Evolutionary conservation across 2,113 vertebrate species (phyloP).

Genomic region (Phoxinus phoxinus): DNA sequence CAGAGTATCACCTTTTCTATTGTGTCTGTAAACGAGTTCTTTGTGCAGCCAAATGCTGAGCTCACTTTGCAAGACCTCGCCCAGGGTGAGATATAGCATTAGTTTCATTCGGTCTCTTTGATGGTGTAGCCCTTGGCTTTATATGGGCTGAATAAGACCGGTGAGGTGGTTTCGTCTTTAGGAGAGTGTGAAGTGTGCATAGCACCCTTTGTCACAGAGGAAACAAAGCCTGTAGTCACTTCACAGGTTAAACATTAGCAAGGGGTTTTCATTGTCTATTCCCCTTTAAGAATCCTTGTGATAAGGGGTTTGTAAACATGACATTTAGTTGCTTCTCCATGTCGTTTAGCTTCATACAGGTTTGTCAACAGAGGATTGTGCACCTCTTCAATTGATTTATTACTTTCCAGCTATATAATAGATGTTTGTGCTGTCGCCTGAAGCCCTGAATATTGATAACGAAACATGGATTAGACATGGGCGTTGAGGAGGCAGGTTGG

Average conservation of each 20-base stretch:
- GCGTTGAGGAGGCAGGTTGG: not conserved
- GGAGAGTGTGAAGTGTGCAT: not conserved
- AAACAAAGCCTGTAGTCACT: not conserved
- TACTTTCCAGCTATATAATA: not conserved
- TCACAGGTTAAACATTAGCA: conserved; percentile 46
- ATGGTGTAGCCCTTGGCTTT: not conserved
- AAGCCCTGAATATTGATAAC: conserved; percentile 34
- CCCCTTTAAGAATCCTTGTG: not conserved
- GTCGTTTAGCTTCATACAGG: not conserved
- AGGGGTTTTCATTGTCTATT: not conserved
- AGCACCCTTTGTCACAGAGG: conserved; percentile 2
- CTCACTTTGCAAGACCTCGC: not conserved
- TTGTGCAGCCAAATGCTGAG: not conserved
- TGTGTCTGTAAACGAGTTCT: not conserved
- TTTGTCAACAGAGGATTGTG: not conserved
- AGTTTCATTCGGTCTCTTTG: not conserved
- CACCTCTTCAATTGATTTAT: conserved; percentile 32
- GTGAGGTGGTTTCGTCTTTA: not conserved
- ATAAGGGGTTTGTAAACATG: conserved; percentile 38
- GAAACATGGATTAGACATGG: not conserved
- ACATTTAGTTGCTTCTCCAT: not conserved
- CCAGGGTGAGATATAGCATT: not conserved
- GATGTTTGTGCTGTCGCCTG: conserved; percentile 19
- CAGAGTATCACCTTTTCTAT: not conserved
- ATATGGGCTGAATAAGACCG: not conserved